Evolutionary conservation across 2,888 invertebrate genomes (phyloP).

Genomic region (Acronicta psi): DNA sequence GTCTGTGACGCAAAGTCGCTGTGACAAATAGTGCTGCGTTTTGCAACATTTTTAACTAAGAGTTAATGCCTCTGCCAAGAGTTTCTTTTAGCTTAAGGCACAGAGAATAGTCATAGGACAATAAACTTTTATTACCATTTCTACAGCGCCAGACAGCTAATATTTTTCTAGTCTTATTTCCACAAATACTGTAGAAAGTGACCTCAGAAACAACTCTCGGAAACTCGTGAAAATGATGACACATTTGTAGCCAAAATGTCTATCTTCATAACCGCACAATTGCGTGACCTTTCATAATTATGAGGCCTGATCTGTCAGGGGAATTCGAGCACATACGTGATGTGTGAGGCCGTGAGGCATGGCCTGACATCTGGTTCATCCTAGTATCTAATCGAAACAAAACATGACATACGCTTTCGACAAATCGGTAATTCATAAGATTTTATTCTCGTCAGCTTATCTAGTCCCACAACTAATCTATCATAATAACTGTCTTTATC

Average conservation of each 20-base stretch:
- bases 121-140: conserved; percentile 54
- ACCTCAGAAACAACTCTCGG: neutral
- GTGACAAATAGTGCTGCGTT: conserved; percentile 82
- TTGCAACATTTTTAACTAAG: conserved; percentile 79
- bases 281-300: conserved; percentile 11
- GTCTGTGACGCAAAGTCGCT: conserved; percentile 81
- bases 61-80: conserved; percentile 67
- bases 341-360: conserved; percentile 3
- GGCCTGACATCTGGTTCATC: conserved; percentile 6
- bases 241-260: neutral
- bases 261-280: conserved; percentile 1
- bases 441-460: no score
- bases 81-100: conserved; percentile 51
- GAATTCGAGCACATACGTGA: conserved; percentile 6
- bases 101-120: conserved; percentile 40
- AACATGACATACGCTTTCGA: no score
- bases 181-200: conserved; percentile 1
- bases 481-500: conserved; percentile 11
- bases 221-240: neutral
- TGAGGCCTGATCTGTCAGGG: conserved; percentile 1
- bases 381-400: neutral
- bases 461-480: no score
- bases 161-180: conserved; percentile 33
- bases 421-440: no score
- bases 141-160: conserved; percentile 16